These are phyloP conservation scores for Zoanthus sansibaricus DNA, from an alignment of 92 coral and sea anemone genomes.

Conservation along the genomic window DNA sequence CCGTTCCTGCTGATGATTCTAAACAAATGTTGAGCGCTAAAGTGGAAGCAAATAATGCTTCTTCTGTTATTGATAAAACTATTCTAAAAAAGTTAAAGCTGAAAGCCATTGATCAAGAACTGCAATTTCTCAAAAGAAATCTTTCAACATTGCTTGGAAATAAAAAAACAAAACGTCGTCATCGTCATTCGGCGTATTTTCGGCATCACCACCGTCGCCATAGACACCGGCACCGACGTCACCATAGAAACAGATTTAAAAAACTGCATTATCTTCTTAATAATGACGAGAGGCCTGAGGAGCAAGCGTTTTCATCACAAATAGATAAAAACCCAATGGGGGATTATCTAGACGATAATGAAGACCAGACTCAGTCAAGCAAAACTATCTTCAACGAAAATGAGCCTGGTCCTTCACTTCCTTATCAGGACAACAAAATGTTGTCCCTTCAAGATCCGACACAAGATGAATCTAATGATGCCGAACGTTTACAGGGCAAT, in stretches of 20 bases:
- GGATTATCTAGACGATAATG: neutral
- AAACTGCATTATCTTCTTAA: constrained; percentile 16
- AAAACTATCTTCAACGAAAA: constrained; percentile 4
- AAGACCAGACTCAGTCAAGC: neutral
- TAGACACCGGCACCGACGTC: constrained; percentile 6
- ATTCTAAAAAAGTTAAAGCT: neutral
- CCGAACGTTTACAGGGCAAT: neutral
- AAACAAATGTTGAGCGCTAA: neutral
- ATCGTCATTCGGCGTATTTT: neutral
- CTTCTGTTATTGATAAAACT: neutral
- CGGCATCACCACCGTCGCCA: constrained; percentile 10
- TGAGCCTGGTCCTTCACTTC: neutral
- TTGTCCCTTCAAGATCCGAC: neutral
- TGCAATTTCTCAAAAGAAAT: neutral
- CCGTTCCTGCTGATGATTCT: neutral
- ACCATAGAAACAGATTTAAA: constrained; percentile 15
- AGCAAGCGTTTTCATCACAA: neutral
- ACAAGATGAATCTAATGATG: neutral
- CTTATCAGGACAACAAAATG: neutral
- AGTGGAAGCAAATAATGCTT: neutral
- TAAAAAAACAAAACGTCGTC: constrained; percentile 3
- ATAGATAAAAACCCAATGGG: neutral
- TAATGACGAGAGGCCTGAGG: neutral
- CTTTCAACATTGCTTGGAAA: constrained; percentile 18
- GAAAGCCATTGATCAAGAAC: neutral